Percentiles rank a stretch among this genome's conserved stretches.
phyloP scores from a whole-genome alignment of 2,797 vertebrate species.

The Platalea minor region DNA sequence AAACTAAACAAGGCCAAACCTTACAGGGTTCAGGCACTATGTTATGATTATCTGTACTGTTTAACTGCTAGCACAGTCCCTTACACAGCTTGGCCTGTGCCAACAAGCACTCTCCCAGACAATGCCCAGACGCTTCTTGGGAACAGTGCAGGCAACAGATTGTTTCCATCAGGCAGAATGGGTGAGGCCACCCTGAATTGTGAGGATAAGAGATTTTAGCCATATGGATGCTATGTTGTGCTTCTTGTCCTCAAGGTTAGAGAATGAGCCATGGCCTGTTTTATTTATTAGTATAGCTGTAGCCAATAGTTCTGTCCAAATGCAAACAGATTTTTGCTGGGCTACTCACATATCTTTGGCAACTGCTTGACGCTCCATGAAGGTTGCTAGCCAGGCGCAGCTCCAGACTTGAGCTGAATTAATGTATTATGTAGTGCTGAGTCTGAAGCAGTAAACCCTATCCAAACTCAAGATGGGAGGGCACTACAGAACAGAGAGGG shows the following conservation, averaged over 20 bases:
- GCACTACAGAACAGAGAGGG: background rate
- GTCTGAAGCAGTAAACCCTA: background rate
- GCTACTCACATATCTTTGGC: slow-evolving; percentile 26
- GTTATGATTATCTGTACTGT: background rate
- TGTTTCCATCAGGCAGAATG: slow-evolving; percentile 29
- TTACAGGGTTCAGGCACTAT: background rate
- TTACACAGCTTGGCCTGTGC: background rate
- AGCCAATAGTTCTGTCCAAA: slow-evolving; percentile 48
- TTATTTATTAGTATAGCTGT: slow-evolving; percentile 42
- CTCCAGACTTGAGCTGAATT: slow-evolving; percentile 2
- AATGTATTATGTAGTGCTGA: background rate
- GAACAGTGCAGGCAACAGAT: background rate
- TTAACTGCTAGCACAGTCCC: background rate
- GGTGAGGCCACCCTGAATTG: slow-evolving; percentile 27
- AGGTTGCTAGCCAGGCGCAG: background rate
- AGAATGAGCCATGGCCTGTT: background rate
- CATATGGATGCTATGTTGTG: slow-evolving; percentile 3
- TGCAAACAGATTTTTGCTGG: slow-evolving; percentile 40
- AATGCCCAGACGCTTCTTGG: slow-evolving; percentile 15
- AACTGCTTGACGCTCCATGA: background rate
- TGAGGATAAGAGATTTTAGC: slow-evolving; percentile 29
- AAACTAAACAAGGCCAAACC: background rate
- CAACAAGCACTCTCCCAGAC: background rate
- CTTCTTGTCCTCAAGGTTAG: slow-evolving; percentile 13
- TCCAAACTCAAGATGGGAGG: background rate